Evolutionary conservation across 2,113 vertebrate species (phyloP).

Genomic region (Hippopotamus amphibius): DNA sequence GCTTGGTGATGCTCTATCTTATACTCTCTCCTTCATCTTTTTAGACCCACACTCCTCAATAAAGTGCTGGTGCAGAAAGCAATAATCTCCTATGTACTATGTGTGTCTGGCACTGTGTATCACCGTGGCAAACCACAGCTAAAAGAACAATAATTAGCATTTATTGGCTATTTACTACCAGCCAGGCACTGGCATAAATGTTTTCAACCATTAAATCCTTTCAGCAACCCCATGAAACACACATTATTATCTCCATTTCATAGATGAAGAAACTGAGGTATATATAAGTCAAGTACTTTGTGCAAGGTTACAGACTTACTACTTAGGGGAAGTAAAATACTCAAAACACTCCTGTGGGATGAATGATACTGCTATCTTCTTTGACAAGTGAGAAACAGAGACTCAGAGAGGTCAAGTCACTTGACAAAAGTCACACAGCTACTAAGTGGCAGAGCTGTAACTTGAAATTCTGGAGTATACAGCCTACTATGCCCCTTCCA

Average conservation of each 20-base stretch:
- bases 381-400: neutral
- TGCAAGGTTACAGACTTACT: neutral
- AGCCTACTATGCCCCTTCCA: neutral
- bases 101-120: neutral
- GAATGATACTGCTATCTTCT: neutral
- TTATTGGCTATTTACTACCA: neutral
- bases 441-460: neutral
- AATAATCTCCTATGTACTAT: rapidly evolving
- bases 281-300: neutral
- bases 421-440: neutral
- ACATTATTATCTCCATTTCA: neutral
- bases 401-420: neutral
- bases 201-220: neutral
- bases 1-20: neutral
- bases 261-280: neutral
- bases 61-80: neutral
- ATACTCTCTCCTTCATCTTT: neutral
- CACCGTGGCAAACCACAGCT: neutral
- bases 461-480: neutral
- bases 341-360: neutral
- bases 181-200: neutral
- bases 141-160: neutral
- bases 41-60: neutral
- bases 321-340: neutral
- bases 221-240: neutral